phyloP scores from a whole-genome alignment of 2,888 invertebrate species.

The Odontocolon sp. region DNA sequence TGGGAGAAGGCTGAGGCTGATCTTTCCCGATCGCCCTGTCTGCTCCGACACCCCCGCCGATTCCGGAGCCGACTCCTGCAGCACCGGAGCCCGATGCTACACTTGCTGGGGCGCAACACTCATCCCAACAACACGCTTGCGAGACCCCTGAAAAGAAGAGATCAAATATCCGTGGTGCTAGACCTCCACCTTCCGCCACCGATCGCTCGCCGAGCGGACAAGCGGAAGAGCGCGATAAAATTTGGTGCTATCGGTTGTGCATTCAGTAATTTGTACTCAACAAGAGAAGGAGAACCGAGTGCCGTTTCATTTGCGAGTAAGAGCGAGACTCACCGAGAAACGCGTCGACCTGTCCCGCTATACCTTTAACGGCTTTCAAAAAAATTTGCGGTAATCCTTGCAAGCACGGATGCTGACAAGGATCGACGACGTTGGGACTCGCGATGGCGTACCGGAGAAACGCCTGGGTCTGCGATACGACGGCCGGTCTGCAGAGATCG shows the following conservation, averaged over 20 bases:
- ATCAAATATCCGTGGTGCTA: slow-evolving; percentile 72
- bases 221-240: too few relatives aligned
- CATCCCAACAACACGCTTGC: slow-evolving; percentile 80
- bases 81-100: slow-evolving; percentile 70
- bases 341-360: slow-evolving; percentile 96
- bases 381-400: slow-evolving; percentile 93
- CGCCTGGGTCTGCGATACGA: slow-evolving; percentile 87
- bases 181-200: slow-evolving; percentile 68
- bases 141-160: slow-evolving; percentile 75
- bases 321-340: slow-evolving; percentile 95
- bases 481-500: slow-evolving; percentile 92
- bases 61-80: too few relatives aligned
- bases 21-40: slow-evolving; percentile 76
- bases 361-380: slow-evolving; percentile 95
- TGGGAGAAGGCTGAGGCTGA: slow-evolving; percentile 86
- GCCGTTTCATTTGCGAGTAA: too few relatives aligned
- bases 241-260: neutral
- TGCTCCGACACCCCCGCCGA: slow-evolving; percentile 74
- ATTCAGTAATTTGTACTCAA: neutral
- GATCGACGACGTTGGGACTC: slow-evolving; percentile 91
- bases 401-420: slow-evolving; percentile 95
- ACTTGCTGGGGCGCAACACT: slow-evolving; percentile 77
- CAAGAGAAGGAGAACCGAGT: neutral
- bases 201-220: too few relatives aligned
- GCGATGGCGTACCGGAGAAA: slow-evolving; percentile 90